Conservation (phyloP, 2,888 invertebrate species). For the Athripsodes cinereus region DNA sequence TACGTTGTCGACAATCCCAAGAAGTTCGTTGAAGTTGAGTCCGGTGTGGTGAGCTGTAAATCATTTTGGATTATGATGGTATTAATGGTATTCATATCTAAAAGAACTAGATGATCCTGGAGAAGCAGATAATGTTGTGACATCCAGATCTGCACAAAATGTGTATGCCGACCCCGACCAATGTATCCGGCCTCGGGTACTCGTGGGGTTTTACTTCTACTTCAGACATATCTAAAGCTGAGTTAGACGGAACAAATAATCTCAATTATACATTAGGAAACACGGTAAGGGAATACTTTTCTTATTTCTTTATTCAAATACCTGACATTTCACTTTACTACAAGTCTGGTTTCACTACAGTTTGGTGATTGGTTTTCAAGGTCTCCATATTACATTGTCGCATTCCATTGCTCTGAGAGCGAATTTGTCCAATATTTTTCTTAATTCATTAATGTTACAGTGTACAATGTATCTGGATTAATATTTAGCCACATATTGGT, state of each 20-base stretch:
- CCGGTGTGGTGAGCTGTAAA: background rate
- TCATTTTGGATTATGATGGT: background rate
- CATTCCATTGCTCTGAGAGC: background rate
- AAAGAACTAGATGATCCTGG: conserved; percentile 1
- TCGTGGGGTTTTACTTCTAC: conserved; percentile 50
- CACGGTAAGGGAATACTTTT: conserved; percentile 39
- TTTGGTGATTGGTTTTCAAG: background rate
- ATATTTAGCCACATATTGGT: background rate
- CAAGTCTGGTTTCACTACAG: background rate
- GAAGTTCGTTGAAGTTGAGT: background rate
- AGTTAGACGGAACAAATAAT: conserved; percentile 48
- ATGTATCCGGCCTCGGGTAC: conserved; percentile 50
- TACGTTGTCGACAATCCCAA: background rate
- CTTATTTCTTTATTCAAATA: background rate
- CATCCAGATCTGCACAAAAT: conserved; percentile 34
- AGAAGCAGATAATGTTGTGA: conserved; percentile 15
- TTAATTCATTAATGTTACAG: too few species aligned
- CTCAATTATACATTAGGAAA: conserved; percentile 49
- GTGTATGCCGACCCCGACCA: conserved; percentile 52
- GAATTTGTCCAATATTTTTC: too few species aligned
- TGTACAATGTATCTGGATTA: background rate
- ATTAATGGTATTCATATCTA: background rate
- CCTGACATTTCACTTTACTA: background rate
- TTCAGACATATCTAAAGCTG: conserved; percentile 47
- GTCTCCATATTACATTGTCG: background rate